Base-by-base conservation (phyloP, 2,888 invertebrate species). In the Synanthedon andrenaeformis region DNA sequence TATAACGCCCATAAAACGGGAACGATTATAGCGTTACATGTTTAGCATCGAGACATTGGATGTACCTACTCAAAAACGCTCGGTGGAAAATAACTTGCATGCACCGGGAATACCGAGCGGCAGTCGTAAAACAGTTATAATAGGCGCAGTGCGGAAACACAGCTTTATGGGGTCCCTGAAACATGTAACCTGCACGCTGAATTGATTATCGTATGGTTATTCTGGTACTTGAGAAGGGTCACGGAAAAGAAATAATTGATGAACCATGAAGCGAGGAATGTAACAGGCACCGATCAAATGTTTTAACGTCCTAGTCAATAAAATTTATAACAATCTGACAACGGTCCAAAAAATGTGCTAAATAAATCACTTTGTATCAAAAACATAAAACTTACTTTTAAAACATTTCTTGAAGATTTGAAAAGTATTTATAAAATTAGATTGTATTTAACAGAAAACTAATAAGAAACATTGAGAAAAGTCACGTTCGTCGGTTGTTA, bases 121-220 rank as follows among this genome's bases (percentile, higher is more conserved):
- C 69, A 70, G 67, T 80, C 80, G 72, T 82, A 82, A 82, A 81
- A 69, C 73, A 68, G 76, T 78, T 76, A 80, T 81, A 82, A 80
- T 77, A 79, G 77, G 71, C 80, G 79, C 77, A 81, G 71, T 81
- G 81, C 79, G 79, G 79, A 81, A 82, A 75, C 69, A 71, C 69
- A 71, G 75, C 69, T 78, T 80, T 82, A 79, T 74, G 73, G 49
- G 76, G 72, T 72, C 76, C 74, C 76, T 76, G 75, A 73, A 81
- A 80, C 75, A 81, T 74, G 79, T 81, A 78, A 78, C 76, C 76
- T 76, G 77, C 75, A 70, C 71, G 69, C 68, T 68, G 67, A 78
- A 82, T 82, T 76, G 80, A 81, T 82, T 81, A 76, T 72, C 72
- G 74, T 77, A 76, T 74, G 76, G 73, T 72, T 76, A 75, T 78